These are phyloP conservation scores for Ischnura elegans DNA, from an alignment of 2,888 invertebrate species.

Conservation along the genomic window DNA sequence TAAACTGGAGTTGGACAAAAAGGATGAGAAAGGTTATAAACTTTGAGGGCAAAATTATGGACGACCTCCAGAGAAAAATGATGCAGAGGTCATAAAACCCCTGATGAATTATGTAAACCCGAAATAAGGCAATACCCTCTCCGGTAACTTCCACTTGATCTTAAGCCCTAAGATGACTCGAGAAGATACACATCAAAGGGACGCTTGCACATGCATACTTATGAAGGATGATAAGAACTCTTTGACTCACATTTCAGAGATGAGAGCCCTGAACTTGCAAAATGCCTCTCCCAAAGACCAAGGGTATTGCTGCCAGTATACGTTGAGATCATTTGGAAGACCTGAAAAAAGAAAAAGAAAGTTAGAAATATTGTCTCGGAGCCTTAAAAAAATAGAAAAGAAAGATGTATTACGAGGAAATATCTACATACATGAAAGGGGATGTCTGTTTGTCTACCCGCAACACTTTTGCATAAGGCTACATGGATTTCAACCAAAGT, in stretches of 20 bases:
- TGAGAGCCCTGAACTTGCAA: constrained; percentile 90
- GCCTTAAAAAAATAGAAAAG: background rate
- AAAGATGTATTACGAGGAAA: no score
- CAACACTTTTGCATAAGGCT: no score
- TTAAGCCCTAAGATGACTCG: background rate
- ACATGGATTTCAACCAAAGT: no score
- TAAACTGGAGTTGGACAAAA: background rate
- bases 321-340: constrained; percentile 90
- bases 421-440: no score
- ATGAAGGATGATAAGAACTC: constrained; percentile 58
- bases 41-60: background rate
- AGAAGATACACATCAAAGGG: background rate
- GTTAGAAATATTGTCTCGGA: background rate
- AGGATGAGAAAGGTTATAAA: background rate
- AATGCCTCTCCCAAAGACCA: constrained; percentile 89
- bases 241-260: constrained; percentile 90
- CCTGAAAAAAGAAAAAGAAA: constrained; percentile 80
- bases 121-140: background rate
- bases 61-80: background rate
- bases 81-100: background rate
- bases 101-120: background rate
- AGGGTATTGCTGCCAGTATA: constrained; percentile 94
- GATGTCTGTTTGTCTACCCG: no score
- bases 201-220: background rate
- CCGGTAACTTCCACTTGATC: background rate